Evolutionary conservation across 2,888 invertebrate genomes (phyloP).

Genomic region (Melieria crassipennis): DNA sequence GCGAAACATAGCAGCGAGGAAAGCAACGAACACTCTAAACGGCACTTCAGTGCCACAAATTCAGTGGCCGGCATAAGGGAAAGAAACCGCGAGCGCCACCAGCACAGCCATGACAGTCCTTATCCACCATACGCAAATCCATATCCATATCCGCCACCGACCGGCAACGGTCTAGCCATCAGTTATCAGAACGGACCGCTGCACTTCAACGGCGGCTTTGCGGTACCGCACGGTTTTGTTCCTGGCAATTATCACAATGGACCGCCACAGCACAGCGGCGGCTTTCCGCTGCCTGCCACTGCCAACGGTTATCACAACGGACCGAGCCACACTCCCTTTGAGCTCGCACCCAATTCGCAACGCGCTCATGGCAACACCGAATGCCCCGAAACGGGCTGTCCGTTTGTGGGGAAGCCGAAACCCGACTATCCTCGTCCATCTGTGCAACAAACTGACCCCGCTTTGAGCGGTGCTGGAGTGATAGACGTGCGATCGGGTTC

Average conservation of each 20-base stretch:
- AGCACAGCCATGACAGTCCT: slow-evolving; percentile 9
- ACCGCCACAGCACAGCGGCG: too few species aligned
- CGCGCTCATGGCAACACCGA: too few species aligned
- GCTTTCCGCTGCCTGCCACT: background rate
- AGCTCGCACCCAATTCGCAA: too few species aligned
- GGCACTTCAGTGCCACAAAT: slow-evolving; percentile 3
- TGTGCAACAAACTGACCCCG: too few species aligned
- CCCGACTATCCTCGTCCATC: too few species aligned
- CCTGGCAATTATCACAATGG: too few species aligned
- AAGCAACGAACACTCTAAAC: background rate
- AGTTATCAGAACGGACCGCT: background rate
- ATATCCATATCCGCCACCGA: background rate
- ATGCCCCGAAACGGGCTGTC: too few species aligned
- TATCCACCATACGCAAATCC: background rate
- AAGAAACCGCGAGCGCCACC: slow-evolving; percentile 27
- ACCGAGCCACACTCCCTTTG: background rate
- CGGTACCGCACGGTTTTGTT: too few species aligned
- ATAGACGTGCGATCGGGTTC: too few species aligned
- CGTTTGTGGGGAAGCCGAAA: too few species aligned
- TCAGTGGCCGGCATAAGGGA: slow-evolving; percentile 21
- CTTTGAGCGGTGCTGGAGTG: too few species aligned
- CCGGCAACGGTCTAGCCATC: background rate
- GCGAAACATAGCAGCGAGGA: background rate
- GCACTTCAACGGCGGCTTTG: background rate
- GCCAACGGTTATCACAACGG: background rate